phyloP scores from a whole-genome alignment of 2,113 vertebrate genomes.

The Vanacampus margaritifer region DNA sequence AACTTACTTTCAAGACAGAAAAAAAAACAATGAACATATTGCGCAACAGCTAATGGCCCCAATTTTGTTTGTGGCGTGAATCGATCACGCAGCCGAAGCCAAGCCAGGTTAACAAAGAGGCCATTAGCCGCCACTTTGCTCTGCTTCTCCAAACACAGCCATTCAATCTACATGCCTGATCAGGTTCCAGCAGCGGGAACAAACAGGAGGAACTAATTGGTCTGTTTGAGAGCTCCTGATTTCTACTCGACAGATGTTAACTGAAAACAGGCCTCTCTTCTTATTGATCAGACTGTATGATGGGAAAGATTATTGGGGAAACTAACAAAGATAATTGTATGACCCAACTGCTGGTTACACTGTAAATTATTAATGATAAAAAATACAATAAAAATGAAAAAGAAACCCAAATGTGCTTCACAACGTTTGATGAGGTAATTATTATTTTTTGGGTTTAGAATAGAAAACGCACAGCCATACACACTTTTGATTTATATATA shows the following conservation, averaged over 20 bases:
- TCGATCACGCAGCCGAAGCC: constrained; percentile 40
- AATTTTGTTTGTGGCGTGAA: constrained; percentile 29
- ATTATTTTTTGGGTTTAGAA: no score
- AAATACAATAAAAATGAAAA: no score
- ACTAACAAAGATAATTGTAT: not conserved
- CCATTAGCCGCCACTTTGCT: constrained; percentile 20
- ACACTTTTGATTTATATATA: no score
- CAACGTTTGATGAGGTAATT: no score
- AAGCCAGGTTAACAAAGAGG: constrained; percentile 25
- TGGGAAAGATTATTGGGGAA: constrained; percentile 14
- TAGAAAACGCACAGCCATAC: no score
- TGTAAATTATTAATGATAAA: not conserved
- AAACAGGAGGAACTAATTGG: constrained; percentile 38
- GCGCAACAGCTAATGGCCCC: constrained; percentile 37
- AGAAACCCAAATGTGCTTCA: no score
- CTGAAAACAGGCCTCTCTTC: constrained; percentile 5
- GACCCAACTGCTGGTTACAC: not conserved
- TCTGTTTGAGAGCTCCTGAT: constrained; percentile 20
- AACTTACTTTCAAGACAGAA: constrained; percentile 1
- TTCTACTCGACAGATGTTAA: constrained; percentile 14
- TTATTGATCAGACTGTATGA: constrained; percentile 14
- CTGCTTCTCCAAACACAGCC: constrained; percentile 11
- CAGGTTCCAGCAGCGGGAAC: constrained; percentile 14
- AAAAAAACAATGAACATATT: not conserved
- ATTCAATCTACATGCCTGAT: constrained; percentile 33